Evolutionary conservation across 2,888 invertebrate species (phyloP).

Genomic region (Drosophila macrospina): DNA sequence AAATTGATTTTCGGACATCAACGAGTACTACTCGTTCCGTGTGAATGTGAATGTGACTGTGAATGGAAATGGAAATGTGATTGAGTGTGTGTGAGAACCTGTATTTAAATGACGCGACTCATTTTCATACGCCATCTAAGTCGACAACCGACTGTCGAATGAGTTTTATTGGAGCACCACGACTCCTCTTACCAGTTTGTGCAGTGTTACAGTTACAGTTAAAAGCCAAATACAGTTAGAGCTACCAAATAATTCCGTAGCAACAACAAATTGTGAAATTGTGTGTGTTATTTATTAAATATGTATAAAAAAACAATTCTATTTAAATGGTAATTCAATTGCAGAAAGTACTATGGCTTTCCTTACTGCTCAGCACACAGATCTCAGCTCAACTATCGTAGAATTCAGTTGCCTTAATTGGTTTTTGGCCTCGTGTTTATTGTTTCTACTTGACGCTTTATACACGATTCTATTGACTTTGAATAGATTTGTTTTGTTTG

Average conservation of each 20-base stretch:
- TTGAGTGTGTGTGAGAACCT: constrained; percentile 50
- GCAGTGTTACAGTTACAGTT: constrained; percentile 47
- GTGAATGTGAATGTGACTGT: constrained; percentile 35
- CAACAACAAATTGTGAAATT: constrained; percentile 35
- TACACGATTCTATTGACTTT: constrained; percentile 58
- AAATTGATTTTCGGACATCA: constrained; percentile 69
- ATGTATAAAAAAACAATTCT: not conserved
- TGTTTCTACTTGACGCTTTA: not conserved
- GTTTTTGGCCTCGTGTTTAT: constrained; percentile 37
- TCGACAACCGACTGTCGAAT: constrained; percentile 37
- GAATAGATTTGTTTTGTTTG: constrained; percentile 53
- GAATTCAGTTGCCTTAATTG: no score
- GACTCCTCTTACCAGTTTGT: constrained; percentile 59
- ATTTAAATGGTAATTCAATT: constrained; percentile 35
- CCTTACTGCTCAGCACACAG: not conserved
- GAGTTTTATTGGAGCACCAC: constrained; percentile 62
- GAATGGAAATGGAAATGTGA: constrained; percentile 16
- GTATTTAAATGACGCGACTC: constrained; percentile 58
- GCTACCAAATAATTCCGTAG: constrained; percentile 36
- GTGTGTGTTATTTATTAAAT: constrained; percentile 5
- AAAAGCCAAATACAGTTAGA: constrained; percentile 33
- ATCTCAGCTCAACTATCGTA: not conserved
- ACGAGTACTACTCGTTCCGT: constrained; percentile 35
- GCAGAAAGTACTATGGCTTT: not conserved
- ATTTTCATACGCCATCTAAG: constrained; percentile 37